These are phyloP conservation scores for Callinectes sapidus DNA, from an alignment of 2,888 invertebrate genomes.

Conservation along the genomic window DNA sequence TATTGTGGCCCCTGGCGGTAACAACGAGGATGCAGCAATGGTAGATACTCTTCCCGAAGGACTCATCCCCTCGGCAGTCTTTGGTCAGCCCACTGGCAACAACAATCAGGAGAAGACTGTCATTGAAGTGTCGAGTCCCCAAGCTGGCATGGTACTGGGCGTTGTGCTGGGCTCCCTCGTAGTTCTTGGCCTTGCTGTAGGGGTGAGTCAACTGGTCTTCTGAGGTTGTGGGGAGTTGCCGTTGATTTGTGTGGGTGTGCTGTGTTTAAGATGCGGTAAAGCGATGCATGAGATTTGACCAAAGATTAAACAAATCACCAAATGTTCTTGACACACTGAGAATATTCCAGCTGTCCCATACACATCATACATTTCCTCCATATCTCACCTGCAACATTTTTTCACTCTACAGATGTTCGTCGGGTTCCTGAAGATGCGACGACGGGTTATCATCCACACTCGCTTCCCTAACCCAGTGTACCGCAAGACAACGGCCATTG, in stretches of 20 bases:
- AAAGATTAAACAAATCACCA: background rate
- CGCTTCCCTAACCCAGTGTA: conserved; percentile 99
- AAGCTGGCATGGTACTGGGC: conserved; percentile 54
- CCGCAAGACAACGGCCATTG: conserved; percentile 94
- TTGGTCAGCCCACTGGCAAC: background rate
- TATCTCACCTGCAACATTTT: background rate
- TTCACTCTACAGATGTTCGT: conserved; percentile 80
- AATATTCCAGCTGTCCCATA: background rate
- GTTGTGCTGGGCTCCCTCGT: conserved; percentile 47
- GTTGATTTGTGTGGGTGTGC: background rate
- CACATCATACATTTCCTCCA: background rate
- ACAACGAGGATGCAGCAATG: background rate
- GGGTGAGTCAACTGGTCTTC: conserved; percentile 27
- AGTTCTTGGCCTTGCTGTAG: conserved; percentile 40
- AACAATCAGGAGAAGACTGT: background rate
- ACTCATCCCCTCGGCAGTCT: background rate
- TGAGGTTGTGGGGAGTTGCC: background rate
- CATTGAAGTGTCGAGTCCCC: conserved; percentile 40
- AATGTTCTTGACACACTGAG: background rate
- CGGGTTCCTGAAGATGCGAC: conserved; percentile 79
- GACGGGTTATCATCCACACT: conserved; percentile 92
- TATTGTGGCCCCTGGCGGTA: background rate
- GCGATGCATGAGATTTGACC: background rate
- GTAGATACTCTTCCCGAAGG: background rate
- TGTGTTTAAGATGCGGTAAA: background rate